A percentile compares a stretch with the other conserved stretches of the same genome.
Conservation (phyloP, 2,888 invertebrate genomes). For the Ischnura elegans region DNA sequence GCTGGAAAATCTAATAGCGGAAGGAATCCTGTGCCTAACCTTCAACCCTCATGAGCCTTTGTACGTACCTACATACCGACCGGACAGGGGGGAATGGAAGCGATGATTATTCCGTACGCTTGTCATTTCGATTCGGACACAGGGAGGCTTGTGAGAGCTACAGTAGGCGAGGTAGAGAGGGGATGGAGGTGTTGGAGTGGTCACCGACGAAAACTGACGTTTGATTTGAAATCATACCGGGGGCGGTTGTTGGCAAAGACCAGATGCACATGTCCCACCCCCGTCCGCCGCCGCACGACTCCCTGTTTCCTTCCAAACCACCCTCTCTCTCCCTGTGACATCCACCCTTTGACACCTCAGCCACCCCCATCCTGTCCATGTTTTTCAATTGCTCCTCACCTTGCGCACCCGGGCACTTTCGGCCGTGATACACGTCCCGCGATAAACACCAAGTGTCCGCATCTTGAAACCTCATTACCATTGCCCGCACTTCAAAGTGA, state of each 20-base stretch:
- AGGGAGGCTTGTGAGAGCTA: background rate
- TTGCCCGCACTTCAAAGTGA: conserved; percentile 31
- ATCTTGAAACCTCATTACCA: conserved; percentile 24
- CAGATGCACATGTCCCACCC: background rate
- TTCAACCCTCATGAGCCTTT: background rate
- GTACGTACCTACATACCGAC: background rate
- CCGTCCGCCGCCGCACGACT: background rate
- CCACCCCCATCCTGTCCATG: background rate
- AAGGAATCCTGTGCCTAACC: too few species aligned
- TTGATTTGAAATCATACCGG: background rate
- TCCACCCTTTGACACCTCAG: conserved; percentile 1
- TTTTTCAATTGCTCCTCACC: background rate
- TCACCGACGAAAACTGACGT: conserved; percentile 19
- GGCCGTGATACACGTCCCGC: background rate
- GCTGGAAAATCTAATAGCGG: too few species aligned
- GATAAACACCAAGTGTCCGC: conserved; percentile 1
- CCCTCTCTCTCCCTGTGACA: background rate
- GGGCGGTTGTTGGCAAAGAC: background rate
- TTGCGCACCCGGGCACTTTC: background rate
- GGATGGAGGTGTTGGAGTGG: background rate
- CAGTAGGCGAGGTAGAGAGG: background rate
- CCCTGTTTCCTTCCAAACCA: background rate
- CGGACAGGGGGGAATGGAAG: background rate
- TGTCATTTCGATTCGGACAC: background rate
- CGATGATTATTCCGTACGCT: background rate